Base-by-base conservation (phyloP, 2,113 vertebrate species). In the Taurulus bubalis region DNA sequence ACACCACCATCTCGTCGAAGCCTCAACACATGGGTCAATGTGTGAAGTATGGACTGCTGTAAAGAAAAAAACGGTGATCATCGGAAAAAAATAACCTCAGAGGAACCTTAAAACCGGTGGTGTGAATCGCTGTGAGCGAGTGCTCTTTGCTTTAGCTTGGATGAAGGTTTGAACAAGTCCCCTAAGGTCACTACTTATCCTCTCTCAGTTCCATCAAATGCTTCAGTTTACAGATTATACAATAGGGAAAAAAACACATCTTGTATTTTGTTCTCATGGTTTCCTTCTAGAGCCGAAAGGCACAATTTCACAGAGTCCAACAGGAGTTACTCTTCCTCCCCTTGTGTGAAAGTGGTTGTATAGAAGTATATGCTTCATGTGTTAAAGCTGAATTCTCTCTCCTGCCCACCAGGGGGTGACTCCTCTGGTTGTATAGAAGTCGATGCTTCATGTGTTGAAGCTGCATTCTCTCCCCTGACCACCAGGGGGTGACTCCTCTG, bases 11-110 rank as follows among this genome's bases (percentile, higher is more conserved):
- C 72, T 38, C 58, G 60, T 62, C 63, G 24, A 73, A 82, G 79
- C 75, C 75, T 64, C 83, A 85, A 81, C 85, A 86, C 60, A 86
- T 90, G 85, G 90, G 79, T 71, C 79, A 89, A 53, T 30, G 75
- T 69, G 72, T 20, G 62, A 89, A 80, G 79, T 63, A 90, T 90
- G 82, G 75, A 3, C 74, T 76, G 83, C 66, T 87, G 90, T 89
- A 85, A 91, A 87, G 87, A 15, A 85, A 91, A 88, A 90, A 15
- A n/a, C n/a, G 6, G 65, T 75, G 70, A 65, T 84, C 62, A 90
- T 87, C 75, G 62, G 58, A 47, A 20, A 47, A 10, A 16, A 79
- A 79, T 34, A 77, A 62, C 74, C 85, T 71, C 86, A 73, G 58
- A 78, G 84, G 86, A 86, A 77, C 63, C 45, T 40, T 80, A 49